Percentiles rank a stretch among this genome's conserved stretches.
Evolutionary conservation across 2,797 vertebrate species (phyloP).

Genomic region (Delichon dasypus): DNA sequence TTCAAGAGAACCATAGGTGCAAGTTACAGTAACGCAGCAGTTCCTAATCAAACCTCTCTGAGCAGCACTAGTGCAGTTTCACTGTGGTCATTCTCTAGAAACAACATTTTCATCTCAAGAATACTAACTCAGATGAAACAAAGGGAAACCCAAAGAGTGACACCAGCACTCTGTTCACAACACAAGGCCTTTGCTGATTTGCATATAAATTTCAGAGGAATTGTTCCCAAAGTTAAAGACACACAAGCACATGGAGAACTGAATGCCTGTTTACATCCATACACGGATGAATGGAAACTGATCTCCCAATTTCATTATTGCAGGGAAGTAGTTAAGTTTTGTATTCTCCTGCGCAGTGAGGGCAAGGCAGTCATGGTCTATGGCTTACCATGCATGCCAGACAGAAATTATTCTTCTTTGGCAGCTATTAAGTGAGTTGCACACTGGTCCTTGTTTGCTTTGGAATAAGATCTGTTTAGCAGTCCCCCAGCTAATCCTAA

Average conservation of each 20-base stretch:
- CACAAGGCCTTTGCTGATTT: neutral
- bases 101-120: neutral
- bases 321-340: neutral
- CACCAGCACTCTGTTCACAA: neutral
- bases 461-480: neutral
- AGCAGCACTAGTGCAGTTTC: neutral
- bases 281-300: neutral
- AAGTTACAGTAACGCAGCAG: neutral
- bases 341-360: neutral
- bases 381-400: neutral
- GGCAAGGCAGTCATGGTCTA: neutral
- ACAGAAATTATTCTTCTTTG: neutral
- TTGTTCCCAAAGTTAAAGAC: neutral
- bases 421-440: neutral
- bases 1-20: rapidly evolving
- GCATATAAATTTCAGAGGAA: neutral
- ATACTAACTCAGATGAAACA: neutral
- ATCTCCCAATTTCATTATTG: neutral
- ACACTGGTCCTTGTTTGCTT: neutral
- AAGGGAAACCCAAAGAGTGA: neutral
- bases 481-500: neutral
- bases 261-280: neutral
- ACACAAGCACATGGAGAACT: neutral
- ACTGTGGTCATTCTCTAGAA: neutral
- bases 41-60: neutral